phyloP scores from a whole-genome alignment of 2,888 invertebrate species.

The Pyrrhia umbra region DNA sequence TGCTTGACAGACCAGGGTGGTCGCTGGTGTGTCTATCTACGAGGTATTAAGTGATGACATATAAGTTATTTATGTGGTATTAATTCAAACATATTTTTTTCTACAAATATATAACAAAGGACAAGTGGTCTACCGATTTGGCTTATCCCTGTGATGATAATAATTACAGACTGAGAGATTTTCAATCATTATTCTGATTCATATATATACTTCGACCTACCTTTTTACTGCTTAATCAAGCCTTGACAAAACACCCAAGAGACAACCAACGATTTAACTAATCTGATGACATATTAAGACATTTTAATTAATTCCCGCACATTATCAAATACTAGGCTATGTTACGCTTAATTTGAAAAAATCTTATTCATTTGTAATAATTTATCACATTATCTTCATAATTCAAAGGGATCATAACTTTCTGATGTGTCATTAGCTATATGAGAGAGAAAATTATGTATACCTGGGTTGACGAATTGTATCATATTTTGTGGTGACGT shows the following conservation, averaged over 20 bases:
- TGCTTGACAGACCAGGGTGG: no score
- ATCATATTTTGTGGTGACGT: constrained; percentile 24
- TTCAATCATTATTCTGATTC: not conserved
- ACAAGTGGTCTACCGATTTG: no score
- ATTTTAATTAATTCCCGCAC: constrained; percentile 29
- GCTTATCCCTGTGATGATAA: no score
- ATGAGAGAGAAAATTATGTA: constrained; percentile 12
- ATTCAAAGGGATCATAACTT: constrained; percentile 40
- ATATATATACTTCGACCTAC: constrained; percentile 18
- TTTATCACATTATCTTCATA: constrained; percentile 41
- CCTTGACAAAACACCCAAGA: not conserved
- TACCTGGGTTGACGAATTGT: constrained; percentile 26
- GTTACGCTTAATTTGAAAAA: constrained; percentile 48
- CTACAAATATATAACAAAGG: no score
- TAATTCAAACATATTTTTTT: no score
- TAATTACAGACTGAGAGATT: no score
- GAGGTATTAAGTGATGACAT: no score
- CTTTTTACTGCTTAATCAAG: constrained; percentile 12
- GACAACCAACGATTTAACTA: constrained; percentile 16
- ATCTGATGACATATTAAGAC: constrained; percentile 30
- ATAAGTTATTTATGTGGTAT: no score
- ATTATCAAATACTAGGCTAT: constrained; percentile 30
- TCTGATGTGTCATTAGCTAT: constrained; percentile 28
- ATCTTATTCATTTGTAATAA: constrained; percentile 48
- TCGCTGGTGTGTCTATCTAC: no score